Base-by-base conservation (phyloP, 2,888 invertebrate genomes). In the Epinotia demarniana region DNA sequence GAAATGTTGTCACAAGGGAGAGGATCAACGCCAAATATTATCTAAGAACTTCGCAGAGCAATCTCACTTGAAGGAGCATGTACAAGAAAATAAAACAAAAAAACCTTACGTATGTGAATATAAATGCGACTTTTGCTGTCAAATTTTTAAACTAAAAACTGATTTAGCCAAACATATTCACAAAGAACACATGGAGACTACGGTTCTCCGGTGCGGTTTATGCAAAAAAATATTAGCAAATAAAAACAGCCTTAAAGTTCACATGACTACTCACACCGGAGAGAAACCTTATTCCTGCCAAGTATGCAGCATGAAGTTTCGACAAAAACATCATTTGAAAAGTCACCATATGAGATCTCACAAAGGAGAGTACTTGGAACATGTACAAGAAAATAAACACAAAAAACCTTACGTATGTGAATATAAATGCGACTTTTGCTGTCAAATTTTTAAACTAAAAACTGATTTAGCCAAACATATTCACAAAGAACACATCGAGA, bases 111-210 rank as follows among this genome's bases (percentile, higher is more conserved):
- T 27, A 66, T n/a, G 66, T 66, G 16, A 5, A 53, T 4, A 64
- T 49, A 64, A 23, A n/a, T 64, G 64, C 49, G 49, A 64, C 27
- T 23, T 64, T 49, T 64, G 49, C 23, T 64, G 64, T 53, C 64
- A 64, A 23, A 49, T 49, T 49, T 64, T 64, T 19, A 64, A 49
- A 49, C 23, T 49, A 49, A 11, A 49, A 27, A 64, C n/a, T 53
- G 64, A 49, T 49, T 27, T 49, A 8, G 49, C 23, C 23, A 49
- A 46, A 27, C 64, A 64, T 49, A 64, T 49, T 19, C 49, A 64
- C 64, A 64, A 53, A n/a, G 49, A 16, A 11, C 9, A 27, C 64
- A n/a, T 23, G 27, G 46, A 46, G 12, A 46, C 49, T n/a, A 64
- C 23, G 63, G 49, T 11, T 43, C 3, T 43, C 1, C 12, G 43